A percentile compares a stretch with the other conserved stretches of the same genome.
Evolutionary conservation across 2,888 invertebrate species (phyloP).

Genomic region (Ligdia adustata): DNA sequence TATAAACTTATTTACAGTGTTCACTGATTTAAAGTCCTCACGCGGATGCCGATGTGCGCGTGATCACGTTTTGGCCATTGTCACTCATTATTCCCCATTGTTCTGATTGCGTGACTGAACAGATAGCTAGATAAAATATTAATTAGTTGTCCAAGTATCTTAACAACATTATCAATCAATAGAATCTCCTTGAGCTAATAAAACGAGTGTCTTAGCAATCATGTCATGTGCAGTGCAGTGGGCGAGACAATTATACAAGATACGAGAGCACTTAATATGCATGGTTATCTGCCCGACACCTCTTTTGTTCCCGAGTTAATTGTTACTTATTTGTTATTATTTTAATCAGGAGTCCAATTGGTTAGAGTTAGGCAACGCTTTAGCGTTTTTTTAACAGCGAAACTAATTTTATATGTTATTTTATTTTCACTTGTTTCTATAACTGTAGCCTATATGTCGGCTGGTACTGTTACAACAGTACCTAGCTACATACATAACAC

Average conservation of each 20-base stretch:
- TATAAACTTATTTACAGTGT: too few species aligned
- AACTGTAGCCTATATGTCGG: too few species aligned
- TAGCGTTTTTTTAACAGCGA: too few species aligned
- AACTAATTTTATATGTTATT: too few species aligned
- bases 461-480: too few species aligned
- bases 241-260: conserved; percentile 9
- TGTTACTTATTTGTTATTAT: too few species aligned
- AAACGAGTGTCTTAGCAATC: conserved; percentile 17
- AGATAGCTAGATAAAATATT: conserved; percentile 64
- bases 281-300: not conserved
- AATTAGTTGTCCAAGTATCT: conserved; percentile 49
- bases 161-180: conserved; percentile 22
- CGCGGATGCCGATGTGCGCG: conserved; percentile 49
- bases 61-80: conserved; percentile 69
- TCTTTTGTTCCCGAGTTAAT: too few species aligned
- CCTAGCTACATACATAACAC: too few species aligned
- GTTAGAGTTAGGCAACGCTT: too few species aligned
- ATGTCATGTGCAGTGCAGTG: conserved; percentile 17
- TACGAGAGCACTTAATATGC: not conserved
- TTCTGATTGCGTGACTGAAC: conserved; percentile 68
- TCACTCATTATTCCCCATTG: conserved; percentile 66
- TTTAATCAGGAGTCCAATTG: too few species aligned
- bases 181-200: conserved; percentile 32
- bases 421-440: too few species aligned
- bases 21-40: too few species aligned